Conservation (phyloP, 2,888 invertebrate species). For the Temnothorax unifasciatus region DNA sequence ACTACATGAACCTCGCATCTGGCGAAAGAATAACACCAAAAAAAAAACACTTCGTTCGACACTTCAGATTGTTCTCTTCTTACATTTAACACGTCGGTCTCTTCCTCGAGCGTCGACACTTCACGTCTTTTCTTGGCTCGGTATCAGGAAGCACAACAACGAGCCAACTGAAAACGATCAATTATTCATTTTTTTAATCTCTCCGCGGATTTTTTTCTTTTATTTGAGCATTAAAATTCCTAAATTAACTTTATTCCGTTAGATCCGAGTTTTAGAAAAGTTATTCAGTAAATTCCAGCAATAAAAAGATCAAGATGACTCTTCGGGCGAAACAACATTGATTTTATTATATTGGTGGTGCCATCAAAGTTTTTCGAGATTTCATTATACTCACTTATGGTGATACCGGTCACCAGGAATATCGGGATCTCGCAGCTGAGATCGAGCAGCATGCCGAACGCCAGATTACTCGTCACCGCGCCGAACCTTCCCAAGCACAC, state of each 20-base stretch:
- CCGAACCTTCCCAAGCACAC: slow-evolving; percentile 90
- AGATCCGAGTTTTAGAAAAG: not conserved
- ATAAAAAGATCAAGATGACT: not conserved
- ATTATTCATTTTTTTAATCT: not conserved
- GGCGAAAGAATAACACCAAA: not conserved
- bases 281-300: not conserved
- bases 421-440: slow-evolving; percentile 89
- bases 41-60: not conserved
- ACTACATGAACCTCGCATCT: not conserved
- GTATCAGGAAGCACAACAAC: slow-evolving; percentile 58
- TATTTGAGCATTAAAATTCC: not conserved
- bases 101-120: not conserved
- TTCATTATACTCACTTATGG: slow-evolving; percentile 86
- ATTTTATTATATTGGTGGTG: not conserved
- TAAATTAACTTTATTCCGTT: not conserved
- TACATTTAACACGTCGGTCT: not conserved
- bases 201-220: not conserved
- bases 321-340: not conserved
- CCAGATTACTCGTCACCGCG: slow-evolving; percentile 89
- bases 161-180: slow-evolving; percentile 66
- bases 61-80: not conserved
- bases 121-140: slow-evolving; percentile 61
- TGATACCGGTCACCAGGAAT: slow-evolving; percentile 88
- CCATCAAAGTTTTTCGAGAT: not conserved
- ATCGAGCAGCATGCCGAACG: slow-evolving; percentile 89